Base-by-base conservation (phyloP, 2,797 vertebrate species). In the Rhabdophis nuchalis region DNA sequence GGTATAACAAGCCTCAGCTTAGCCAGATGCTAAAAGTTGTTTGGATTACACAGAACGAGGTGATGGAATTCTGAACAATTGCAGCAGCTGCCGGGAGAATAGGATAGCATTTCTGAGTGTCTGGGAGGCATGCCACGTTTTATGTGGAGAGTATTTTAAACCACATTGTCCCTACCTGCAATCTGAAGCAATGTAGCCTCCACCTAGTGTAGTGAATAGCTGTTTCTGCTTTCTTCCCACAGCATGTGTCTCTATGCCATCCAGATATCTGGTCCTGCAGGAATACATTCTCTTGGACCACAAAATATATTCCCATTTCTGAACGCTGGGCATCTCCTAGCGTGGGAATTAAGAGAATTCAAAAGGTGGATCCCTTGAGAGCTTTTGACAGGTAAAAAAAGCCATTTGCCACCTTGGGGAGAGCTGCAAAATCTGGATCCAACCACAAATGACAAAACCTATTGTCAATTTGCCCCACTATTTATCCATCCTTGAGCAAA, bases 381-480 rank as follows among this genome's bases (percentile, higher is more conserved):
- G 88, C 93, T 91, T 89, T 91, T 90, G 87, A 61, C 90, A 92
- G 90, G 61, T 90, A 92, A 95, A 95, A 90, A 89, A n/a, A n/a
- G n/a, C 85, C 87, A 92, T 94, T 93, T 91, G 91, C 90, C 23
- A 77, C 86, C 77, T 88, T 72, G 58, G n/a, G 85, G 92, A 72
- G 86, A 91, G 57, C 87, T 89, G 23, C 4, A 90, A 53, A 90
- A 68, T 92, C 89, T 87, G 92, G 93, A 90, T 91, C 68, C 90
- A 91, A 90, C 32, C 58, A 25, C 91, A 85, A 64, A 89, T 92
- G 88, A 92, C 93, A 92, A 92, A 86, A 20, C 89, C 61, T 54
- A 6, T 64, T 77, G n/a, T 77, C 77, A 46, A 46, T 46, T 82
- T 46, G 8, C 77, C 41, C 41, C 10, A 2, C 23, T 82, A 82